phyloP scores from a whole-genome alignment of 92 coral and sea anemone species.

The Actinostola sp. region DNA sequence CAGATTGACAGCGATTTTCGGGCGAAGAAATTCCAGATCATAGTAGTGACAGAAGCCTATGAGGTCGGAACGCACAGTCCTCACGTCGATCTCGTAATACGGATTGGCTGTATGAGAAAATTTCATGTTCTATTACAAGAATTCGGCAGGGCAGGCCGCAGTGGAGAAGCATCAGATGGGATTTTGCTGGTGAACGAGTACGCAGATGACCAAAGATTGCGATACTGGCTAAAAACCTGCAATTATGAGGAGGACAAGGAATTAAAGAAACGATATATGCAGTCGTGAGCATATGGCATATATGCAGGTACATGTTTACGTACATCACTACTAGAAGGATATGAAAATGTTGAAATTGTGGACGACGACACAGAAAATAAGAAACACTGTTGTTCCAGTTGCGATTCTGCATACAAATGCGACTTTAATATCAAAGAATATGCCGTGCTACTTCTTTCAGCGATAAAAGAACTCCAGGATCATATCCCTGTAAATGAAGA shows the following conservation, averaged over 20 bases:
- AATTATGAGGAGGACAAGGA: conserved; percentile 18
- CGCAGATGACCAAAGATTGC: conserved; percentile 29
- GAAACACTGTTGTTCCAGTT: too few species aligned
- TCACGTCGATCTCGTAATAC: conserved; percentile 42
- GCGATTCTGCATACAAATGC: too few species aligned
- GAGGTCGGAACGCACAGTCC: conserved; percentile 58
- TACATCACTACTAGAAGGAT: neutral
- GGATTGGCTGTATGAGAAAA: conserved; percentile 55
- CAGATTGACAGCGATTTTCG: conserved; percentile 34
- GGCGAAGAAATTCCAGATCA: conserved; percentile 37
- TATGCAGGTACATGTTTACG: conserved; percentile 48
- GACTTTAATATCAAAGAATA: too few species aligned
- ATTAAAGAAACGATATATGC: conserved; percentile 8
- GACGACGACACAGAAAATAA: too few species aligned
- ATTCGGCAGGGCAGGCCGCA: conserved; percentile 43
- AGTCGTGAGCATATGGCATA: conserved; percentile 49
- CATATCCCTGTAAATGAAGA: too few species aligned
- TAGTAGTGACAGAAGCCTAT: conserved; percentile 52
- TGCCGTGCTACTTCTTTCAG: too few species aligned
- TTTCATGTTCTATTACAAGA: conserved; percentile 40
- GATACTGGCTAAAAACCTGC: conserved; percentile 17
- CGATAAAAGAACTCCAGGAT: too few species aligned
- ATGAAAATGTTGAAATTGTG: too few species aligned
- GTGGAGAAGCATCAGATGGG: neutral
- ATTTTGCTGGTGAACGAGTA: conserved; percentile 16